These are phyloP conservation scores for Crypturellus tataupa DNA, from an alignment of 2,797 vertebrate genomes.

Conservation along the genomic window DNA sequence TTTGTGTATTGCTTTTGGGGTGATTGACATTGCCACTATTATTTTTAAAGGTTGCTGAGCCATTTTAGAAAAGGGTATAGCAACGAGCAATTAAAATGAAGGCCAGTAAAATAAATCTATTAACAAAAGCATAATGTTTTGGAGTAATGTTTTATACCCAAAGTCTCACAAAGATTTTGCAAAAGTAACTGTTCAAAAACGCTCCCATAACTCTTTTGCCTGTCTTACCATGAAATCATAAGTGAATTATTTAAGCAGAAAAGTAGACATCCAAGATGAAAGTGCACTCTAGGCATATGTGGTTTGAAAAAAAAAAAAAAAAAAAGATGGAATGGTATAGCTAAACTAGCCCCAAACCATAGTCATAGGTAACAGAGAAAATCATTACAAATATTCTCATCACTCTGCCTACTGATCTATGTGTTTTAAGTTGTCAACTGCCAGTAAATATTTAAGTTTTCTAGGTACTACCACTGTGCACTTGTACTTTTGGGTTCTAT, in stretches of 20 bases:
- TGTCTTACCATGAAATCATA: background rate
- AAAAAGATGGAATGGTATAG: background rate
- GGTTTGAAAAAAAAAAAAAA: background rate
- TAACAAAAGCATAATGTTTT: slow-evolving; percentile 49
- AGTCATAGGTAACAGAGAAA: background rate
- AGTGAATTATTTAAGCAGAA: background rate
- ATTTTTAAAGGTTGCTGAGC: slow-evolving; percentile 57
- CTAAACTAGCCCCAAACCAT: background rate
- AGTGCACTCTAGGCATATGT: background rate
- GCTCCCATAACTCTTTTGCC: background rate
- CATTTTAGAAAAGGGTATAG: slow-evolving; percentile 6
- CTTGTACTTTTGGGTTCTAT: background rate
- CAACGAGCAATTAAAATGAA: slow-evolving; percentile 51
- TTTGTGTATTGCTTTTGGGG: slow-evolving; percentile 1
- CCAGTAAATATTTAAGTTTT: background rate
- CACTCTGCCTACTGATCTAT: background rate
- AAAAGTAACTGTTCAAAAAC: background rate
- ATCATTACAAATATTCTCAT: background rate
- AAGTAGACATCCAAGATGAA: background rate
- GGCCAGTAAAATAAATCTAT: slow-evolving; percentile 63
- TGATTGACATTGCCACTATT: slow-evolving; percentile 53
- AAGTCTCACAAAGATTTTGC: background rate
- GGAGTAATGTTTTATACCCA: background rate
- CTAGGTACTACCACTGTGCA: background rate
- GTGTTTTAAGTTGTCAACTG: background rate